Evolutionary conservation across 2,888 invertebrate species (phyloP).

Genomic region (Pristionchus arcanus): DNA sequence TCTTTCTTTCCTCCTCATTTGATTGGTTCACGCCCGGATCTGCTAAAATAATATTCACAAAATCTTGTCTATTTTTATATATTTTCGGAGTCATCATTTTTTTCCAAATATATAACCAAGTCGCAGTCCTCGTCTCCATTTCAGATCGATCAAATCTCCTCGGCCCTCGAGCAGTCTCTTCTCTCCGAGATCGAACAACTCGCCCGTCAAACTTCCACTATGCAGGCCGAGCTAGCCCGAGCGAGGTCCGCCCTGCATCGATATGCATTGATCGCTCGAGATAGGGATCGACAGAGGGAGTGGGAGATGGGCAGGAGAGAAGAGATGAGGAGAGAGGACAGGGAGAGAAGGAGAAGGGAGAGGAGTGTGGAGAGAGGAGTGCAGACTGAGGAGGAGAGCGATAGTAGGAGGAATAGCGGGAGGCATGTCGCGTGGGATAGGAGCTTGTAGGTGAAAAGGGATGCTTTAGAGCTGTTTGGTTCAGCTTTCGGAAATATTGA

Average conservation of each 20-base stretch:
- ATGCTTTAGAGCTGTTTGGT: no score
- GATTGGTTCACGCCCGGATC: no score
- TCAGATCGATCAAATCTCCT: conserved; percentile 54
- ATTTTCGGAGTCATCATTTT: no score
- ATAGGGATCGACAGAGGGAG: not conserved
- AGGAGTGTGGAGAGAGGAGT: conserved; percentile 36
- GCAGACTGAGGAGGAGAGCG: conserved; percentile 45
- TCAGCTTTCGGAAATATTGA: no score
- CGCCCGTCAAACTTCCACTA: conserved; percentile 45
- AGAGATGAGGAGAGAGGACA: not conserved
- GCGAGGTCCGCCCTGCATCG: conserved; percentile 50
- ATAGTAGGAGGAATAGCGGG: conserved; percentile 21
- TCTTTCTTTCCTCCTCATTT: not conserved
- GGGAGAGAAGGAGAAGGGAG: not conserved
- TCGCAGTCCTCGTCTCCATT: not conserved
- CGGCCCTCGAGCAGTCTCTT: conserved; percentile 54
- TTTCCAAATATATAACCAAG: no score
- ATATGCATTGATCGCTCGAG: conserved; percentile 23
- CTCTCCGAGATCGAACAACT: conserved; percentile 55
- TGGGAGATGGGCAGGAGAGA: not conserved
- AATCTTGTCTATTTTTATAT: no score
- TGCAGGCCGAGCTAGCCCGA: conserved; percentile 52
- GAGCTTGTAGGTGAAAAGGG: not conserved
- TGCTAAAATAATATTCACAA: no score
- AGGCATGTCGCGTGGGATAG: conserved; percentile 25